Base-by-base conservation (phyloP, 2,888 invertebrate species). In the Drosophila subsilvestris region DNA sequence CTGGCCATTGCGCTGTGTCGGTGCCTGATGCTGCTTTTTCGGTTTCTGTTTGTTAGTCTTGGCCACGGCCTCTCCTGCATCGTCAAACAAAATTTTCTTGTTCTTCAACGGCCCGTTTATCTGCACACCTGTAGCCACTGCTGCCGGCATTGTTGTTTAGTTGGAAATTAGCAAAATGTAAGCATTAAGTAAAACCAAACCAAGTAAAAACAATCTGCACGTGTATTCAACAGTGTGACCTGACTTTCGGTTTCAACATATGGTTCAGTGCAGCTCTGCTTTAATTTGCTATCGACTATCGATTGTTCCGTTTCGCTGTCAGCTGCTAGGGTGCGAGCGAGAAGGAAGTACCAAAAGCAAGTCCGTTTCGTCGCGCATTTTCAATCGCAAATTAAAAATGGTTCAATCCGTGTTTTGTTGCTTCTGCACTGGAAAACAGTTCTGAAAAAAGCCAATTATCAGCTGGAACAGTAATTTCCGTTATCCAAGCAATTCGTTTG, bases 1-100 rank as follows among this genome's bases (percentile, higher is more conserved):
- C 74, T 56, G 63, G 1, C 51, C 54, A 7, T 44, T 50, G 29
- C 12, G 42, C 47, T 81, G 48, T 18, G 27, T 37, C 47, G 80
- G 48, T 18, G 27, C 37, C 45, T 25, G 51, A 2, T 2, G 8
- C 2, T 53, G 76, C 17, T 78, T 74, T 60, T 76, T 77, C 22
- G 54, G 66, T 29, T 75, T 74, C 14, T 68, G 60, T 71, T 79
- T 74, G 49, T 37, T 49, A 3, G 57, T 60, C 5, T 78, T 75
- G 49, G 60, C 12, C 6, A 80, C n/a, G 9, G 73, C 75, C 56
- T 89, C 85, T 0, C 89, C 91, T 8, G 89, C 79, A 2, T 91
- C 91, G 47, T 84, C 80, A 44, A 91, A 91, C 0, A 90, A 59
- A n/a, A 91, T 90, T 77, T 91, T 91, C 42, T 91, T 91, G 63